phyloP scores from a whole-genome alignment of 2,888 invertebrate genomes.

The Agrenia bidenticulata region DNA sequence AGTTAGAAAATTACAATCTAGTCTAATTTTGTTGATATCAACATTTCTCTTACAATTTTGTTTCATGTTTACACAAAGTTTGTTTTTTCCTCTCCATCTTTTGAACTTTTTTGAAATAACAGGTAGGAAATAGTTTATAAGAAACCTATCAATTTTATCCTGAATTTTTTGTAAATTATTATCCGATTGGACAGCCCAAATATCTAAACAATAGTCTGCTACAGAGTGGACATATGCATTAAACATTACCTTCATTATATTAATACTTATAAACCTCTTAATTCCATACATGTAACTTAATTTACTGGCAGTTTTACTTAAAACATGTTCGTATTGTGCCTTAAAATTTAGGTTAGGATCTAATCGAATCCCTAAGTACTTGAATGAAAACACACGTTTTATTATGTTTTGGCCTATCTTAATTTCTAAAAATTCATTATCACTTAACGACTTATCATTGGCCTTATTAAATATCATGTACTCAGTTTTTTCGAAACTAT shows the following conservation, averaged over 20 bases:
- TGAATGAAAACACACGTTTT: not conserved
- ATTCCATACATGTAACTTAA: not conserved
- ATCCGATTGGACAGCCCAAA: not conserved
- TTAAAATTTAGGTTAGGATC: slow-evolving; percentile 2
- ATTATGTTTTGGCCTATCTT: not conserved
- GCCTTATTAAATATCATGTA: slow-evolving; percentile 22
- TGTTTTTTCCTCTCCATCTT: not conserved
- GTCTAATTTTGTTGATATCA: too few relatives aligned
- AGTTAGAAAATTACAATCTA: too few relatives aligned
- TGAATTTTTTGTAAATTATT: not conserved
- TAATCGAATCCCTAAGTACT: not conserved
- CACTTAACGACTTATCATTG: too few relatives aligned
- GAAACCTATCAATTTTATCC: not conserved
- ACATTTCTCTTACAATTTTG: too few relatives aligned
- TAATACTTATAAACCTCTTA: not conserved
- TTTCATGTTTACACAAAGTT: not conserved
- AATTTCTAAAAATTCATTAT: not conserved
- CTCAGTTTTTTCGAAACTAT: slow-evolving; percentile 24
- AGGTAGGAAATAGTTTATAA: not conserved
- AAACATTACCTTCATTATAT: not conserved
- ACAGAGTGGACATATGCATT: not conserved
- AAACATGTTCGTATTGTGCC: not conserved
- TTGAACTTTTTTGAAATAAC: not conserved
- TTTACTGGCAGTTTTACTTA: not conserved
- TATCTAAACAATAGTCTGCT: not conserved